Base-by-base conservation (phyloP, 2,888 invertebrate species). In the Archips crataeganus region DNA sequence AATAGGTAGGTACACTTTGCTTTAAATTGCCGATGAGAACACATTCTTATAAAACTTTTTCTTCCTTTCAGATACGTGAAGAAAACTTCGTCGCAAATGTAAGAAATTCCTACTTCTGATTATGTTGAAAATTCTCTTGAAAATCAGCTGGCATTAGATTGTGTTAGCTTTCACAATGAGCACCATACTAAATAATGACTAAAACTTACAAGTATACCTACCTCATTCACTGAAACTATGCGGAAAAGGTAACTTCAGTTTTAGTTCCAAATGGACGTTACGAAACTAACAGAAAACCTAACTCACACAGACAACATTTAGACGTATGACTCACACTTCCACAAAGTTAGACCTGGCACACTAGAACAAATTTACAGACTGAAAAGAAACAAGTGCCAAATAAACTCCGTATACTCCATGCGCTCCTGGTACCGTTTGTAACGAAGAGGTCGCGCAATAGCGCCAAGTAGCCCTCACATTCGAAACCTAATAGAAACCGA, bases 381-480 rank as follows among this genome's bases (percentile, higher is more conserved):
- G 77, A 82, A 66, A 69, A 67, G 34, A 61, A 66, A 34, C 84
- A 84, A 70, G 84, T 83, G 79, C 79, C 70, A 78, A 77, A 75
- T 84, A 78, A 81, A 79, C 88, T 87, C 87, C 85, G 76, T 77
- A 75, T 74, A 62, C 63, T 72, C 75, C 79, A 82, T 91, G 88
- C 78, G 82, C 80, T 84, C 90, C 90, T 91, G 79, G 90, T 92
- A 91, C 81, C 83, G 78, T 84, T 80, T 91, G 92, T 92, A 91
- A 93, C 89, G 87, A 88, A 90, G 89, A 87, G 88, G 86, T 86
- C 83, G 84, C 84, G 82, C 87, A 85, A 85, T 87, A 82, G 83
- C 82, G 78, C 77, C 84, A 83, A 90, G 87, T 82, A 79, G 80
- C 84, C 79, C 87, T 90, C 83, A 82, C 83, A 82, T 83, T 82